Percentiles rank a stretch among this genome's conserved stretches.
phyloP scores from a whole-genome alignment of 2,113 vertebrate genomes.

The Acanthochromis polyacanthus region DNA sequence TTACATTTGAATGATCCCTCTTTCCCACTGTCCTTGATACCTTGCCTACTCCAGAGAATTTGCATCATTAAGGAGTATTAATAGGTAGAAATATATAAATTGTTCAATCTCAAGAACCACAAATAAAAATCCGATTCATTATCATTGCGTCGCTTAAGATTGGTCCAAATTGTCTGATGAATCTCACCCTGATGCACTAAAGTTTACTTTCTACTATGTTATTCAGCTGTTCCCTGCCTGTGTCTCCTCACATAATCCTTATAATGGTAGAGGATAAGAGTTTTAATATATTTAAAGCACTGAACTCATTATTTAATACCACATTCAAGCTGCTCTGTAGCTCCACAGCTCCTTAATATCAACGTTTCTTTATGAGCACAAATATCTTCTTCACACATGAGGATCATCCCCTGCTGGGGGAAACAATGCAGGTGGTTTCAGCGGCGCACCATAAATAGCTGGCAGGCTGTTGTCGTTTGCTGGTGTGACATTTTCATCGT shows the following conservation, averaged over 20 bases:
- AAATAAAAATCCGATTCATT: no score
- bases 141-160: no score
- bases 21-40: no score
- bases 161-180: no score
- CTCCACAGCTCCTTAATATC: constrained; percentile 13
- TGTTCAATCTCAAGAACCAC: no score
- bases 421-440: constrained; percentile 42
- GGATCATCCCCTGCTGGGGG: neutral
- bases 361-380: constrained; percentile 24
- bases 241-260: neutral
- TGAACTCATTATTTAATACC: neutral
- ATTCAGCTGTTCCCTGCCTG: neutral
- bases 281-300: neutral
- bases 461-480: constrained; percentile 15
- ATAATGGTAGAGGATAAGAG: no score
- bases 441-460: constrained; percentile 57
- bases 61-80: no score
- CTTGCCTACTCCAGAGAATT: no score
- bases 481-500: constrained; percentile 63
- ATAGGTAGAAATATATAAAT: no score
- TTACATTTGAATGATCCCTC: no score
- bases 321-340: neutral
- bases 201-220: no score
- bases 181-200: no score
- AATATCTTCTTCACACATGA: constrained; percentile 13